Conservation (phyloP, 2,113 vertebrate genomes). For the Corvus moneduloides region DNA sequence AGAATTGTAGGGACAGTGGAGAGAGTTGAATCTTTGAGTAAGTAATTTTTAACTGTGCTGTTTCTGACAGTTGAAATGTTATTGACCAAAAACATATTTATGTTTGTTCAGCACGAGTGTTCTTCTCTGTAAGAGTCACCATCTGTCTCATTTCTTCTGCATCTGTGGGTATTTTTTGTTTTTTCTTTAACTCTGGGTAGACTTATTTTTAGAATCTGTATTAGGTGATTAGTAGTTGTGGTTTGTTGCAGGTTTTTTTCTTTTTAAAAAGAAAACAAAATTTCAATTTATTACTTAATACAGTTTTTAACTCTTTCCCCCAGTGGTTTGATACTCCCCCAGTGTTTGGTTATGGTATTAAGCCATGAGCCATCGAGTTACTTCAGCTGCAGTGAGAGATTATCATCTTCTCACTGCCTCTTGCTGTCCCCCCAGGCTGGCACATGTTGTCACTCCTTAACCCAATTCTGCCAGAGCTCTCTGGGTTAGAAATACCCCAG, state of each 20-base stretch:
- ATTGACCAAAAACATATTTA: slow-evolving; percentile 8
- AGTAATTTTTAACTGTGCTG: not conserved
- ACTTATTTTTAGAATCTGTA: not conserved
- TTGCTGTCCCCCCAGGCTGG: not conserved
- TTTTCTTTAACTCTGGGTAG: not conserved
- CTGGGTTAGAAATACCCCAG: not conserved
- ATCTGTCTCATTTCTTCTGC: not conserved
- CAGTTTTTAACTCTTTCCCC: not conserved
- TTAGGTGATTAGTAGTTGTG: not conserved
- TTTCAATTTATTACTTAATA: not conserved
- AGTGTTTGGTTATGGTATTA: not conserved
- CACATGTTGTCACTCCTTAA: not conserved
- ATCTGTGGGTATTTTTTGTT: not conserved
- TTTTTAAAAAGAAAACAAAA: not conserved
- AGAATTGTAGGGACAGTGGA: not conserved
- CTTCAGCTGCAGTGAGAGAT: not conserved
- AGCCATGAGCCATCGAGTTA: not conserved
- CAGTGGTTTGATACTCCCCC: not conserved
- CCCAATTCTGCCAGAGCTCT: not conserved
- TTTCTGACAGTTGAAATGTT: slow-evolving; percentile 21
- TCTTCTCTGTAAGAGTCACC: not conserved
- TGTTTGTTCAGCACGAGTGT: not conserved
- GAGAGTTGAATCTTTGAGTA: not conserved
- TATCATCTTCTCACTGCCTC: not conserved
- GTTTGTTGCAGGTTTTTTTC: not conserved